A percentile compares a stretch with the other conserved stretches of the same genome.
These are phyloP conservation scores for Limonius californicus DNA, from an alignment of 1,140 invertebrate species.

Conservation along the genomic window DNA sequence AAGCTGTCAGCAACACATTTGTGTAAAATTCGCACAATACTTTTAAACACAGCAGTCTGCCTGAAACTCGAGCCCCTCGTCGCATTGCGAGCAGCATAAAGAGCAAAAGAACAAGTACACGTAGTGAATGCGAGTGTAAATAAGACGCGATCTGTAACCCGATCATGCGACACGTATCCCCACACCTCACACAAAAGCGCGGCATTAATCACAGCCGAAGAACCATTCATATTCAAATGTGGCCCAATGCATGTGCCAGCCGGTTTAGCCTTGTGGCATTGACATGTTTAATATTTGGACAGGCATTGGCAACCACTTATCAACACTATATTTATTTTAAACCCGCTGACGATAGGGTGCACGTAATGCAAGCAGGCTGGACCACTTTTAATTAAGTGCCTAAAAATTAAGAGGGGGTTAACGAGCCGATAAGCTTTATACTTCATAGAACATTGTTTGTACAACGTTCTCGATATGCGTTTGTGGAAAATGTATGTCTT, in stretches of 20 bases:
- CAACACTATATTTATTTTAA: constrained; percentile 22
- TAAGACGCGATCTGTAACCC: constrained; percentile 29
- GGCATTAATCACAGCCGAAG: constrained; percentile 27
- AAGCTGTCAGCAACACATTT: too few relatives aligned
- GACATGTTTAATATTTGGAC: constrained; percentile 30
- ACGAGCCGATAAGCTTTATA: too few relatives aligned
- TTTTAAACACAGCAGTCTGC: not conserved
- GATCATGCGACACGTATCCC: constrained; percentile 26
- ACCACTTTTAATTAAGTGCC: too few relatives aligned
- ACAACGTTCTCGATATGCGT: too few relatives aligned
- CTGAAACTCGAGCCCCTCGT: not conserved
- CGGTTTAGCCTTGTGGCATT: constrained; percentile 25
- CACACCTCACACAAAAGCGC: constrained; percentile 27
- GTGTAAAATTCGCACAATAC: too few relatives aligned
- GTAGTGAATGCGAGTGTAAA: constrained; percentile 17
- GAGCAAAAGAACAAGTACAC: constrained; percentile 12
- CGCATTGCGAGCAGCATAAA: not conserved
- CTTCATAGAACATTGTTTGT: too few relatives aligned
- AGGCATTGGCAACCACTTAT: constrained; percentile 22
- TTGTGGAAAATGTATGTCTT: too few relatives aligned
- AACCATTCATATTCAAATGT: constrained; percentile 28
- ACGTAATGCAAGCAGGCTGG: too few relatives aligned
- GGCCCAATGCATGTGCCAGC: constrained; percentile 18
- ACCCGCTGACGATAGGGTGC: not conserved
- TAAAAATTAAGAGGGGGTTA: too few relatives aligned